Base-by-base conservation (phyloP, 2,113 vertebrate genomes). In the Stegastes partitus region DNA sequence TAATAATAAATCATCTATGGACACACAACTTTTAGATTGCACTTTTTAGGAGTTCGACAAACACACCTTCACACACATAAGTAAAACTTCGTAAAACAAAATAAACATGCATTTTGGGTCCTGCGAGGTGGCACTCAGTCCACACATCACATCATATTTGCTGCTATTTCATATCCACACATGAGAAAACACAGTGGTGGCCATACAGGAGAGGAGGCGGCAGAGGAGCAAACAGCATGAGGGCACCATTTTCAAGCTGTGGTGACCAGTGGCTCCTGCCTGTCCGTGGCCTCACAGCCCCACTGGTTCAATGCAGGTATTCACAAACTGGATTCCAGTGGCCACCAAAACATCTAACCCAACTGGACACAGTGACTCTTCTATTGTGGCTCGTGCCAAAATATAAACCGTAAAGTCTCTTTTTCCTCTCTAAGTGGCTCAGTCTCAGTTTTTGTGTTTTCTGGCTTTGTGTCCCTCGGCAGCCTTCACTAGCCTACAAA, bases 301-400 rank as follows among this genome's bases (percentile, higher is more conserved):
- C 47, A 7, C 62, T 22, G 49, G 62, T 84, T 95, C 89, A 95
- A 94, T 94, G 93, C 90, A 89, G 82, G 89, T 91, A 94, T 94
- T 94, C 91, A 93, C 89, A 57, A 71, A 85, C 84, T 72, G 86
- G 77, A 92, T 91, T 94, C 89, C 91, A 91, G 92, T 77, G 85
- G 86, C 84, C 84, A 87, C 83, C 83, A 84, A 88, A 92, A 85
- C 91, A 89, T 90, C 79, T 78, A 76, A 77, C 83, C 77, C 87
- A 74, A 89, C 88, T 49, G 87, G 86, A 88, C 90, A 93, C 68
- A 87, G 83, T 84, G 88, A 87, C 85, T 93, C 92, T 92, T 94
- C 93, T 92, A 94, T 54, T 93, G 50, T 5, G 9, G 18, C 26
- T 63, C 0, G 55, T 80, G 84, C 84, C 80, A 87, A 75, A 86